Conservation (phyloP, 2,888 invertebrate genomes). For the Hecatera dysodea region DNA sequence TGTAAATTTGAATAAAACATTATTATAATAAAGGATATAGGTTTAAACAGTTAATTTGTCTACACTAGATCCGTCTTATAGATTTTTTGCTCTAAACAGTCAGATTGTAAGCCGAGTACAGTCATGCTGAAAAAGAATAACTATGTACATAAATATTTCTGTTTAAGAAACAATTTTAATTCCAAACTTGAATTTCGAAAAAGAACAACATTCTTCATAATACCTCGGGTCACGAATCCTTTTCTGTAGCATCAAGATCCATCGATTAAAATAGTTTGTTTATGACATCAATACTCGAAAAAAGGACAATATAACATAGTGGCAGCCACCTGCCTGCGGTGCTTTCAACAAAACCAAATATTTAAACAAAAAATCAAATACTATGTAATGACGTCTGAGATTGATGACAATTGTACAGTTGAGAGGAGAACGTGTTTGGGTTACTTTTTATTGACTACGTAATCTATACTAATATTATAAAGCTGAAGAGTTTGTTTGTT, state of each 20-base stretch:
- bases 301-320: slow-evolving; percentile 46
- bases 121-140: slow-evolving; percentile 15
- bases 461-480: not conserved
- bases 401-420: slow-evolving; percentile 73
- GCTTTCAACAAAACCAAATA: slow-evolving; percentile 78
- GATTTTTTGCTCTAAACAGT: slow-evolving; percentile 19
- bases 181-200: not conserved
- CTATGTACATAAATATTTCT: not conserved
- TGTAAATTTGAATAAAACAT: not conserved
- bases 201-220: slow-evolving; percentile 7
- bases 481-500: too few relatives aligned
- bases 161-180: not conserved
- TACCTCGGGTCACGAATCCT: slow-evolving; percentile 37
- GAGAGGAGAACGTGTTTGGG: slow-evolving; percentile 15
- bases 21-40: not conserved
- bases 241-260: slow-evolving; percentile 40
- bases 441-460: not conserved
- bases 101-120: slow-evolving; percentile 17
- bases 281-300: slow-evolving; percentile 61
- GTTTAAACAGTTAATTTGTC: not conserved
- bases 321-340: slow-evolving; percentile 70
- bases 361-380: slow-evolving; percentile 76
- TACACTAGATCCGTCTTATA: slow-evolving; percentile 15
- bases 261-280: slow-evolving; percentile 65
- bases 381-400: slow-evolving; percentile 74